Conservation (phyloP, 2,113 vertebrate species). For the Syngnathus floridae region DNA sequence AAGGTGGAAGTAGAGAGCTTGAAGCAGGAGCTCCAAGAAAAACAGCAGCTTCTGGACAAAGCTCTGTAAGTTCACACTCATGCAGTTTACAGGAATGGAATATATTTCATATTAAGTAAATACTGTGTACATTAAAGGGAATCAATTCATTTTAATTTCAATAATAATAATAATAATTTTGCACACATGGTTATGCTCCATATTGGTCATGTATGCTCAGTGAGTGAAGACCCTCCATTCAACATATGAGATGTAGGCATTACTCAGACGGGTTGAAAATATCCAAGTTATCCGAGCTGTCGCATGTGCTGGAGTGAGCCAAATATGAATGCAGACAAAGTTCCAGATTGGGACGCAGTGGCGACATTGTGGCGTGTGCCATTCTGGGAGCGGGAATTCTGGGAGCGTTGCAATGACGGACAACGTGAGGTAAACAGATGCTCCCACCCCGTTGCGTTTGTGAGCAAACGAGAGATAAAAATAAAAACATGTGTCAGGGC, state of each 20-base stretch:
- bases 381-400: conserved; percentile 66
- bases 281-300: conserved; percentile 65
- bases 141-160: no score
- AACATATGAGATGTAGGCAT: conserved; percentile 32
- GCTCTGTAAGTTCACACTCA: conserved; percentile 77
- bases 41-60: conserved; percentile 83
- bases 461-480: not conserved
- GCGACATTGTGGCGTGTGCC: conserved; percentile 65
- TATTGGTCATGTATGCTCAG: not conserved
- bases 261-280: conserved; percentile 59
- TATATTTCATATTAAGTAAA: not conserved
- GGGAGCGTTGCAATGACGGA: conserved; percentile 32
- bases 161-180: not conserved
- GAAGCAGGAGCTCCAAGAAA: conserved; percentile 91
- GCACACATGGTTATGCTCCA: not conserved
- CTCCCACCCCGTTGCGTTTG: conserved; percentile 18
- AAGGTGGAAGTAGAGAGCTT: conserved; percentile 97
- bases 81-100: not conserved
- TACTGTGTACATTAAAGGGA: not conserved
- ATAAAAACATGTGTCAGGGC: not conserved
- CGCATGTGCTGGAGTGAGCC: conserved; percentile 52
- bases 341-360: conserved; percentile 39
- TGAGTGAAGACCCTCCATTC: not conserved
- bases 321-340: conserved; percentile 51
- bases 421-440: conserved; percentile 42